Evolutionary conservation across 2,888 invertebrate genomes (phyloP), one percentile per base, ranked within the genome.

Genomic region (Chrysina gloriosa): DNA sequence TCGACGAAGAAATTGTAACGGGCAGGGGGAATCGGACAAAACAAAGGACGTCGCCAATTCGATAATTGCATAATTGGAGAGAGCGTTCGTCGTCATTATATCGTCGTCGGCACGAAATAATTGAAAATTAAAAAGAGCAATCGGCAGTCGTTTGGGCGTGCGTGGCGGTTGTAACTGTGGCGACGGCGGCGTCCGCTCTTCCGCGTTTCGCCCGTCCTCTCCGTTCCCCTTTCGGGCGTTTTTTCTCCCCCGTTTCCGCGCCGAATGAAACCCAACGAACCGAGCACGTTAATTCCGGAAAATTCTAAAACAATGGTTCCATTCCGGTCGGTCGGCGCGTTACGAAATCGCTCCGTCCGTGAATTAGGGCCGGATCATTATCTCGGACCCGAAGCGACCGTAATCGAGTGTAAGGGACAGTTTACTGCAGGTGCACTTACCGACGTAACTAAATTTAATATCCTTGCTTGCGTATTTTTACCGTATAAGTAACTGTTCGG

Each of bases 261-360:
- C 31, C n/a, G 31, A 52, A 52, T 58, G 58, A 58, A 58, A 58
- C 58, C 25, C 58, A 58, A 63, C 73, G 78, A 75, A 75, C 76
- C 77, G 74, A 73, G 72, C 73, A 77, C 74, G 76, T 77, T 79
- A 79, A 80, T 79, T 77, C 78, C 69, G 74, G 75, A 76, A 79
- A 79, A 79, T 77, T 78, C 78, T 76, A 76, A 77, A 76, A 79
- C 78, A 79, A 79, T 78, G 78, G 76, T 77, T 77, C 76, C 76
- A 79, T 79, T 78, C 74, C 74, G 75, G 76, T 42, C 52, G 52
- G 31, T 11, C 11, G 58, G 25, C 25, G n/a, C n/a, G 58, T 34
- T 21, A 19, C 42, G 39, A 65, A 65, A 65, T 65, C 65, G 73
- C 71, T 70, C 73, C 72, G 75, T 72, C 71, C 45, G 68, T 71